Evolutionary conservation across 2,888 invertebrate genomes (phyloP).

Genomic region (Clitarchus hookeri): DNA sequence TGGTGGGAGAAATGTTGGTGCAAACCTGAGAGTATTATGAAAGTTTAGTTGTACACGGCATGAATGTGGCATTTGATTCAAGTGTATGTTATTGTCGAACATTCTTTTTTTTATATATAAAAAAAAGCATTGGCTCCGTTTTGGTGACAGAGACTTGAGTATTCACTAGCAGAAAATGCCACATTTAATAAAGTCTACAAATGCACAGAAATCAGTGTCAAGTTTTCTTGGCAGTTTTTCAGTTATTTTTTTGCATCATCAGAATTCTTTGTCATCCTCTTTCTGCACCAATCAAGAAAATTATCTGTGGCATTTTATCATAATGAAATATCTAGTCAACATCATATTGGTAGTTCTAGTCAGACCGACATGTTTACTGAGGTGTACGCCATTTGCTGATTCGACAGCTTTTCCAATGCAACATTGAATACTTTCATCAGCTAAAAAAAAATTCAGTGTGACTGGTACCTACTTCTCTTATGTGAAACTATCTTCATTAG

Average conservation of each 20-base stretch:
- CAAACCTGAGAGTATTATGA: background rate
- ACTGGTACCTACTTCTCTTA: background rate
- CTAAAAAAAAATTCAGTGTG: background rate
- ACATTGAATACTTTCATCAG: background rate
- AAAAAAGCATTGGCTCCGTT: background rate
- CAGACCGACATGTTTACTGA: background rate
- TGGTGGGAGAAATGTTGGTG: background rate
- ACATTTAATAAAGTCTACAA: background rate
- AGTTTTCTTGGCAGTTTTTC: background rate
- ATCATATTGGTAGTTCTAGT: slow-evolving; percentile 14
- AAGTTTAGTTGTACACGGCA: background rate
- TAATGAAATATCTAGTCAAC: slow-evolving; percentile 1
- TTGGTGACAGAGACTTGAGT: background rate
- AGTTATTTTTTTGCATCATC: background rate
- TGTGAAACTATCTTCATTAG: background rate
- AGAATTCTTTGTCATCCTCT: no score
- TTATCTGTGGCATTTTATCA: background rate
- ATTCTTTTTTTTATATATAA: background rate
- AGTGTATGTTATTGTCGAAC: background rate
- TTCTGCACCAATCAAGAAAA: background rate
- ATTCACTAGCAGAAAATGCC: background rate
- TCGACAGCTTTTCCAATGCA: background rate
- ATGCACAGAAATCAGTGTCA: background rate
- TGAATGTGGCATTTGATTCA: background rate
- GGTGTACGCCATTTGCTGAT: background rate